phyloP scores from a whole-genome alignment of 2,113 vertebrate genomes.

The Poeciliopsis turrubarensis region DNA sequence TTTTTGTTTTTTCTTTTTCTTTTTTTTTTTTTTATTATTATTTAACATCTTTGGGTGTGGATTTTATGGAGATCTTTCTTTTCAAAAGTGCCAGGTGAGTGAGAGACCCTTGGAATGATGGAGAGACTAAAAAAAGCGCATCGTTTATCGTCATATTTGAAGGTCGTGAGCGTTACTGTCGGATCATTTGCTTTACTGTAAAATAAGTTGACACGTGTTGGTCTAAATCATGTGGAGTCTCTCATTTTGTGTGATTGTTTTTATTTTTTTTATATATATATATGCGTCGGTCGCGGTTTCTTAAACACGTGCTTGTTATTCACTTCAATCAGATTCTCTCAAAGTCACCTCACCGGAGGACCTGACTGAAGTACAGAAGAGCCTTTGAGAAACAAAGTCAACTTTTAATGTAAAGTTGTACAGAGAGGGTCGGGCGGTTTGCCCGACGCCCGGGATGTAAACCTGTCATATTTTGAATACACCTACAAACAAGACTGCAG shows the following conservation, averaged over 20 bases:
- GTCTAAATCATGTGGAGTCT: slow-evolving; percentile 70
- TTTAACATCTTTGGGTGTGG: slow-evolving; percentile 28
- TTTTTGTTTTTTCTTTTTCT: no score
- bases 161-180: slow-evolving; percentile 37
- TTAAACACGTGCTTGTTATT: slow-evolving; percentile 7
- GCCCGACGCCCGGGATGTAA: slow-evolving; percentile 85
- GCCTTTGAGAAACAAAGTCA: slow-evolving; percentile 49
- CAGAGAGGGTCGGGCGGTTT: slow-evolving; percentile 80
- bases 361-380: slow-evolving; percentile 45
- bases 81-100: slow-evolving; percentile 55
- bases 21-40: slow-evolving; percentile 12
- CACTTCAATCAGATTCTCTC: slow-evolving; percentile 17
- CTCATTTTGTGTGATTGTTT: slow-evolving; percentile 71
- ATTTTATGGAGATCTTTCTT: slow-evolving; percentile 29
- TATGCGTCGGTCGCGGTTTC: slow-evolving; percentile 63
- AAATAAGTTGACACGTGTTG: slow-evolving; percentile 27
- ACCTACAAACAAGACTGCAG: slow-evolving; percentile 71
- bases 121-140: slow-evolving; percentile 10
- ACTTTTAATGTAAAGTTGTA: slow-evolving; percentile 89
- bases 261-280: slow-evolving; percentile 53
- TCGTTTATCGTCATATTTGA: slow-evolving; percentile 46
- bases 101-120: slow-evolving; percentile 24
- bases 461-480: slow-evolving; percentile 87
- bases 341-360: slow-evolving; percentile 15
- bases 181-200: slow-evolving; percentile 21